phyloP scores from a whole-genome alignment of 2,888 invertebrate genomes.

The Tenthredo scrophulariae region DNA sequence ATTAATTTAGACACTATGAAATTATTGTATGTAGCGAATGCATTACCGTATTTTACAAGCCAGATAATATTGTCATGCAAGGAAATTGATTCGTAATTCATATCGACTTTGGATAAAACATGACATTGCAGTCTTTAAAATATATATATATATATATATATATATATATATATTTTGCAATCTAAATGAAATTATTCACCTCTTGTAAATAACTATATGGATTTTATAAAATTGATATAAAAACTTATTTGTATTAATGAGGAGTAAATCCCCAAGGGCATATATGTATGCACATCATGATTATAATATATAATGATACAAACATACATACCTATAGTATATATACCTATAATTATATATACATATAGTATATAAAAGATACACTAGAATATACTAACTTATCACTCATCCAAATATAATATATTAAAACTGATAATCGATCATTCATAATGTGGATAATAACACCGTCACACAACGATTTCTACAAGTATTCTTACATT shows the following conservation, averaged over 20 bases:
- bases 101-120: neutral
- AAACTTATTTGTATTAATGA: neutral
- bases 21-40: slow-evolving; percentile 14
- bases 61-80: neutral
- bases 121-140: slow-evolving; percentile 4
- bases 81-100: neutral
- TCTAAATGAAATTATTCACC: neutral
- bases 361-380: slow-evolving; percentile 34
- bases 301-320: neutral
- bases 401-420: slow-evolving; percentile 22
- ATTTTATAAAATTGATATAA: neutral
- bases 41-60: neutral
- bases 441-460: neutral
- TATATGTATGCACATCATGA: neutral
- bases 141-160: neutral
- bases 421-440: neutral
- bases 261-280: slow-evolving; percentile 7
- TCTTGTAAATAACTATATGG: slow-evolving; percentile 27
- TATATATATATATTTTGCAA: neutral
- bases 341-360: slow-evolving; percentile 36
- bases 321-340: neutral
- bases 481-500: neutral
- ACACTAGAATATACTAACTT: slow-evolving; percentile 21
- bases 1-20: neutral
- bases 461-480: neutral